Base-by-base conservation (phyloP, 92 coral and sea anemone genomes). In the Montipora capitata region DNA sequence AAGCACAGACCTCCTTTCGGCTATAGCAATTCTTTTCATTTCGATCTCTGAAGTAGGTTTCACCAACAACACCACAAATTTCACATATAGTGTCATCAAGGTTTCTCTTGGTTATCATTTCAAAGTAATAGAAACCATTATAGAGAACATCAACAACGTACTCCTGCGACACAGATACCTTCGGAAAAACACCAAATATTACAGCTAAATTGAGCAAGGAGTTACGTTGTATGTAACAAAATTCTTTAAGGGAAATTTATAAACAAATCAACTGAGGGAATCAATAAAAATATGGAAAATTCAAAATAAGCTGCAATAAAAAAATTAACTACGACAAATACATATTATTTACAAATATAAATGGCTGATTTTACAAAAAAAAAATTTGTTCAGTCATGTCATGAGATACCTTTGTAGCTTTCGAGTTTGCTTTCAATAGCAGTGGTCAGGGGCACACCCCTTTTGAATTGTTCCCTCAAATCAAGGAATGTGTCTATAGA, bases 121-220 rank as follows among this genome's bases (percentile, higher is more conserved):
- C 92, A 74, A 88, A 88, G 76, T 54, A 41, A 62, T 73, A 88
- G 67, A 74, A 88, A 2, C 92, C 88, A 81, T 88, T 81, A 66
- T 81, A 88, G 1, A 20, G 27, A 20, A 20, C 27, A 0, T 20
- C 27, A 20, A 20, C 27, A 20, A 20, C 27, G 0, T 20, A 20
- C 27, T 20, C 27, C 27, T 0, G 27, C 27, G 27, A 20, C 27
- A 20, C 27, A 20, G 27, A 20, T 20, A 20, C 27, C 27, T 20
- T 20, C 27, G n/a, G 79, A 40, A 40, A 86, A 35, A 57, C 63
- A 57, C 63, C 63, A 57, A 57, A 57, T 57, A 57, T 57, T 57
- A 57, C 63, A 57, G 63, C 14, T 57, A 57, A 57, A 57, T 57
- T 57, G 63, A 57, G 63, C 63, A 57, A 57, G 63, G 63, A 57